Evolutionary conservation across 2,888 invertebrate species (phyloP).

Genomic region (Polymixis lichenea): DNA sequence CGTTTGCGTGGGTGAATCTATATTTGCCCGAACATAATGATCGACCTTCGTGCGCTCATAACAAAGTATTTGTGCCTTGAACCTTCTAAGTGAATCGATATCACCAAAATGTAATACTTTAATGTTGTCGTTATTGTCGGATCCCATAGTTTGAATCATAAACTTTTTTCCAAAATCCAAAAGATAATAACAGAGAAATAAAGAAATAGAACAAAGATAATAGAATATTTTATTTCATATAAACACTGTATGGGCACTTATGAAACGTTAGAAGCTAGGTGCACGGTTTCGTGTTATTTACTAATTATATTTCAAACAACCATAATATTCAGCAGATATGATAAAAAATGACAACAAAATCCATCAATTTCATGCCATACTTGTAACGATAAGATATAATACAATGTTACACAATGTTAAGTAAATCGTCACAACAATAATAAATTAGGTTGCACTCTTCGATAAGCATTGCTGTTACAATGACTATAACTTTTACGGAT

Average conservation of each 20-base stretch:
- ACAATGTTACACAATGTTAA: conserved; percentile 19
- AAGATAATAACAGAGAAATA: too few species aligned
- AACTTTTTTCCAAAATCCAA: too few species aligned
- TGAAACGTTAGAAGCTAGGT: too few species aligned
- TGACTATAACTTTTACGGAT: neutral
- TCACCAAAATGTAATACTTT: neutral
- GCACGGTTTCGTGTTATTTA: too few species aligned
- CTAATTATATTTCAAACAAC: neutral
- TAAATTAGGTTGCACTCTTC: neutral
- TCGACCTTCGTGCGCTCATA: neutral
- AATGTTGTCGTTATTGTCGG: neutral
- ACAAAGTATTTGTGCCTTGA: conserved; percentile 5
- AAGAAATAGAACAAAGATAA: too few species aligned
- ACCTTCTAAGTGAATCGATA: neutral
- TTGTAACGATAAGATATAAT: conserved; percentile 29
- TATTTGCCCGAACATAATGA: neutral
- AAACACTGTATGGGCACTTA: too few species aligned
- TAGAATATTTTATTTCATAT: too few species aligned
- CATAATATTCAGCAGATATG: neutral
- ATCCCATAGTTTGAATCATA: neutral
- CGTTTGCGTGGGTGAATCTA: neutral
- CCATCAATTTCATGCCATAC: neutral
- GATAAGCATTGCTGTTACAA: neutral
- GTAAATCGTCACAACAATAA: neutral
- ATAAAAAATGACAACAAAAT: conserved; percentile 2